Base-by-base conservation (phyloP, 2,888 invertebrate species). In the Callimorpha dominula region DNA sequence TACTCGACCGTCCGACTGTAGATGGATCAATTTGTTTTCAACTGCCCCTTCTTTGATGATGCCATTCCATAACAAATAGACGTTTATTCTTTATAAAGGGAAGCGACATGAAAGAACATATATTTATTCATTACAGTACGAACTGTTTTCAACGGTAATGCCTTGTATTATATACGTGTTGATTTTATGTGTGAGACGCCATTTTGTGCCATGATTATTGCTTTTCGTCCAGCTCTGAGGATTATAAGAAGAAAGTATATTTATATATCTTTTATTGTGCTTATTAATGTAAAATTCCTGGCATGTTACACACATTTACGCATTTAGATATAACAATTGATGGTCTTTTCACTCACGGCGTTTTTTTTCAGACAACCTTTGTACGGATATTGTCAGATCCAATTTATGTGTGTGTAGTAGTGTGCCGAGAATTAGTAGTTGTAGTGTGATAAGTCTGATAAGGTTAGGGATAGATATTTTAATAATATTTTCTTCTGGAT, bases 1-100 rank as follows among this genome's bases (percentile, higher is more conserved):
- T 82, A 71, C 57, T 46, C 40, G 49, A 67, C 67, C 69, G 60
- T 68, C 72, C 71, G 69, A 65, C 60, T 70, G 50, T 73, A 84
- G 75, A 79, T 77, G 75, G 80, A 81, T 84, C 81, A 85, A 85
- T 86, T 85, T 83, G 80, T 85, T 78, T 78, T 76, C 81, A 78
- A 76, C 78, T 78, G 77, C 74, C 80, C 81, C 75, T 82, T 79
- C 86, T 85, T 85, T 85, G 86, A 86, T 84, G 85, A 77, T 74
- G 80, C 70, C 74, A 62, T 81, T 77, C 80, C 77, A 85, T 84
- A 81, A 85, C 84, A 86, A 85, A 85, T 81, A 84, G 60, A 68
- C 73, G 76, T 77, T 81, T 76, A 84, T 84, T 75, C 78, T 85
- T 79, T 72, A 74, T 79, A 72, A 69, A 71, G 68, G 75, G 78